Conservation (phyloP, 2,888 invertebrate species). For the Sminthurinus aureus region DNA sequence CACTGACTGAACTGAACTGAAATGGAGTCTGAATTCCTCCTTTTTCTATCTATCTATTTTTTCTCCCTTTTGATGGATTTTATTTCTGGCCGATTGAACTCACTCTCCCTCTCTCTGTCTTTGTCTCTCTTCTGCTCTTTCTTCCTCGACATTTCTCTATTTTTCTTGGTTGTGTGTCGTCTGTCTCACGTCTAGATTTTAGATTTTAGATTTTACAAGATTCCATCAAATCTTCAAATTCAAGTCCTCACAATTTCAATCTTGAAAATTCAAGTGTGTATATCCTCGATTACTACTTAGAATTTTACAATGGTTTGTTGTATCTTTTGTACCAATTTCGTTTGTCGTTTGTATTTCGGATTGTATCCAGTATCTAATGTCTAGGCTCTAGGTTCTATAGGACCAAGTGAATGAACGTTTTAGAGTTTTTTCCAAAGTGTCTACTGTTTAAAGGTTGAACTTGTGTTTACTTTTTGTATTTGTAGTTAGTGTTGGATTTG, state of each 20-base stretch:
- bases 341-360: background rate
- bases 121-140: too few relatives aligned
- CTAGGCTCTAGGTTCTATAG: background rate
- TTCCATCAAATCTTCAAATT: background rate
- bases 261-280: too few relatives aligned
- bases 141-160: too few relatives aligned
- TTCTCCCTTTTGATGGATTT: constrained; percentile 22
- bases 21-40: background rate
- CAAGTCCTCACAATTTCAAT: background rate
- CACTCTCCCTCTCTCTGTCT: background rate
- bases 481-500: background rate
- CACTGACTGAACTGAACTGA: constrained; percentile 20
- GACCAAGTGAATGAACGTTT: background rate
- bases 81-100: constrained; percentile 47
- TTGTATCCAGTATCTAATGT: background rate
- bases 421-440: background rate
- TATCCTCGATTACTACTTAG: too few relatives aligned
- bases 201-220: too few relatives aligned
- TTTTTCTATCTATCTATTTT: constrained; percentile 23
- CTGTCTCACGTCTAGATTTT: constrained; percentile 8
- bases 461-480: constrained; percentile 25
- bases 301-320: too few relatives aligned
- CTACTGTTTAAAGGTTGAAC: background rate
- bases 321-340: too few relatives aligned
- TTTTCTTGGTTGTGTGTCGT: constrained; percentile 11